phyloP scores from a whole-genome alignment of 2,888 invertebrate genomes.

The Eilema depressum region DNA sequence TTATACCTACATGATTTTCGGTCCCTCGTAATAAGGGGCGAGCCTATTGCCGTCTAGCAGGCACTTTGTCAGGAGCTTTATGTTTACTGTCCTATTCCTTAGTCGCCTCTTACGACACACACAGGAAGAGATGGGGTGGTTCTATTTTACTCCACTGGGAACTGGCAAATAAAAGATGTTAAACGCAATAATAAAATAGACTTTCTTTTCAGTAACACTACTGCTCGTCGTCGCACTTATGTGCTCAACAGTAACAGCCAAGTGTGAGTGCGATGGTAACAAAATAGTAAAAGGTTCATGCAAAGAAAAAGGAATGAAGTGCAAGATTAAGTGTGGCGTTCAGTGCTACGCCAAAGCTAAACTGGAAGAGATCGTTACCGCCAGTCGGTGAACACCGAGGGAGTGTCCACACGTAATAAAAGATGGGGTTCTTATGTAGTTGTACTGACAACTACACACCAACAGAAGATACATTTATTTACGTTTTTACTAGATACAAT shows the following conservation, averaged over 20 bases:
- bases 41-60: no score
- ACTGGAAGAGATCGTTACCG: not conserved
- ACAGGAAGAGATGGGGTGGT: no score
- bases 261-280: slow-evolving; percentile 30
- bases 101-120: no score
- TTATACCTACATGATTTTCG: no score
- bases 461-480: no score
- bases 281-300: not conserved
- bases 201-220: slow-evolving; percentile 30
- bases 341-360: not conserved
- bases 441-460: not conserved
- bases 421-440: not conserved
- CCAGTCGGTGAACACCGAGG: not conserved
- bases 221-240: slow-evolving; percentile 52
- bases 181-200: not conserved
- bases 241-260: slow-evolving; percentile 45
- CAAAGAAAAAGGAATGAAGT: not conserved
- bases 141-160: no score
- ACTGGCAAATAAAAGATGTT: not conserved
- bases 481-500: no score
- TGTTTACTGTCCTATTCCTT: no score
- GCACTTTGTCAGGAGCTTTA: no score
- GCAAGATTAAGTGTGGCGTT: not conserved
- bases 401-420: not conserved
- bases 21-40: no score